A percentile compares a stretch with the other conserved stretches of the same genome.
These are phyloP conservation scores for Coremacera marginata DNA, from an alignment of 2,888 invertebrate species.

Conservation along the genomic window DNA sequence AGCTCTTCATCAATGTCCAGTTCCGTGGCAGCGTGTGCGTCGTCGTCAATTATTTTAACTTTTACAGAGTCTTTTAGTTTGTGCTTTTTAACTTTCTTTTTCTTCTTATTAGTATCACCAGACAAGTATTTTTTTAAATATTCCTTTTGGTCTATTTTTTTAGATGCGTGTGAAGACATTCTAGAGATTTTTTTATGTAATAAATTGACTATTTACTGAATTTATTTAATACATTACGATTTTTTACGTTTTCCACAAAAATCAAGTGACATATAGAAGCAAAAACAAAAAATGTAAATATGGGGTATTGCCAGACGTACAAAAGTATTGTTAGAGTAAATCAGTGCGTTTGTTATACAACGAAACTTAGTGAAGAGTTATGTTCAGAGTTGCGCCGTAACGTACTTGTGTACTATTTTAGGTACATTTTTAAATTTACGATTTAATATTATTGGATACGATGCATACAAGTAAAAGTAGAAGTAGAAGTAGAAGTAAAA, in stretches of 20 bases:
- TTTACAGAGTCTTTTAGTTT: slow-evolving; percentile 57
- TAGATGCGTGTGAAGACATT: slow-evolving; percentile 56
- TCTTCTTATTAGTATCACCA: slow-evolving; percentile 74
- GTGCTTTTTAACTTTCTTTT: slow-evolving; percentile 77
- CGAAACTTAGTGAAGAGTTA: no score
- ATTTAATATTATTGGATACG: no score
- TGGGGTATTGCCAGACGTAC: not conserved
- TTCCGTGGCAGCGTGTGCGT: slow-evolving; percentile 74
- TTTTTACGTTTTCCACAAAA: not conserved
- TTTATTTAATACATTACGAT: no score
- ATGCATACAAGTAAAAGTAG: no score
- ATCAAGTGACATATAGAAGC: not conserved
- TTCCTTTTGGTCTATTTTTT: slow-evolving; percentile 78
- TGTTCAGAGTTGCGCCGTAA: no score
- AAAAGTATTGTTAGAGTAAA: not conserved
- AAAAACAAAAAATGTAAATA: not conserved
- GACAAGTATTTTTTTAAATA: slow-evolving; percentile 84
- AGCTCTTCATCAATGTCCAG: slow-evolving; percentile 72
- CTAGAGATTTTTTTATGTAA: not conserved
- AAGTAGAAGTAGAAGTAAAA: no score
- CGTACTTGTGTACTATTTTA: no score
- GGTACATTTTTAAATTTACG: no score
- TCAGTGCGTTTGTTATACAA: no score
- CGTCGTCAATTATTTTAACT: slow-evolving; percentile 87
- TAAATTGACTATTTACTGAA: not conserved